Conservation (phyloP, 2,888 invertebrate species). For the Dryocosmus kuriphilus region DNA sequence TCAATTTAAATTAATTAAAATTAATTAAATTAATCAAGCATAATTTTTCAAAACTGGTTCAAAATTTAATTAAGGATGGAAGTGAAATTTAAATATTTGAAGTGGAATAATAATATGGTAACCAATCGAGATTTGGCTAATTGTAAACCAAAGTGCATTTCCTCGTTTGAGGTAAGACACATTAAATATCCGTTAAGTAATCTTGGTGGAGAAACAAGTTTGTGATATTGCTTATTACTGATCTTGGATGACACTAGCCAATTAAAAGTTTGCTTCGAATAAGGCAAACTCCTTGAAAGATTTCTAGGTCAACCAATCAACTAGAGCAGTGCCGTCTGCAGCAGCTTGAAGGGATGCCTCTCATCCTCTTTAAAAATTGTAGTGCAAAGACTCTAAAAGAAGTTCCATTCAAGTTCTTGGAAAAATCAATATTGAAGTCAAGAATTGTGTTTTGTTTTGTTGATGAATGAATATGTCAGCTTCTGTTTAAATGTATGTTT, state of each 20-base stretch:
- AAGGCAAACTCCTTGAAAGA: neutral
- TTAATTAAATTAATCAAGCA: too few species aligned
- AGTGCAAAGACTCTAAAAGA: neutral
- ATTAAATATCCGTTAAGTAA: neutral
- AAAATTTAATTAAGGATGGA: too few species aligned
- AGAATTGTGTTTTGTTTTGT: too few species aligned
- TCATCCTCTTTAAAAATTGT: neutral
- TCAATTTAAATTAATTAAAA: too few species aligned
- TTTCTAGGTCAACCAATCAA: conserved; percentile 12
- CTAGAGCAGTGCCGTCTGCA: neutral
- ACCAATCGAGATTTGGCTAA: too few species aligned
- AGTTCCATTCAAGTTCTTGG: neutral
- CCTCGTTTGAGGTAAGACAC: neutral
- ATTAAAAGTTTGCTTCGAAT: neutral
- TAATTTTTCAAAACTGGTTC: too few species aligned
- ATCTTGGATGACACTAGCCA: neutral
- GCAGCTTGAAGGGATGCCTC: neutral
- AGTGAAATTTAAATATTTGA: too few species aligned
- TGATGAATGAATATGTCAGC: too few species aligned
- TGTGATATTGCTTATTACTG: neutral
- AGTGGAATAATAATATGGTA: too few species aligned
- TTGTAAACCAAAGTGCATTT: too few species aligned
- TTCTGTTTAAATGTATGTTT: too few species aligned
- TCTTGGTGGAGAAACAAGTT: neutral
- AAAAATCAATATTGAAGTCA: neutral